Conservation (phyloP, 1,140 invertebrate genomes). For the Eulimnadia texana region DNA sequence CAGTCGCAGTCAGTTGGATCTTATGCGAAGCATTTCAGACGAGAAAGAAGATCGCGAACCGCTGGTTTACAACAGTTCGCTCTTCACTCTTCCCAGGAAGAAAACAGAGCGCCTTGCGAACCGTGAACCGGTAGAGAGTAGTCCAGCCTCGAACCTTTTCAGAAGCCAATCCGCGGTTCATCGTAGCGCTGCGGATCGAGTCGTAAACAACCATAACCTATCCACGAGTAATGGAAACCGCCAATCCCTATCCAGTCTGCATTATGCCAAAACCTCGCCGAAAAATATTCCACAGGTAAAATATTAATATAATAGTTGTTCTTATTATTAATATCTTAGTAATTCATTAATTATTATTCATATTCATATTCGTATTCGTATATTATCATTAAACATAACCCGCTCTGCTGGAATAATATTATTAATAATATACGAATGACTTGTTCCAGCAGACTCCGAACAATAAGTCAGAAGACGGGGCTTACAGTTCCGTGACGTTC, state of each 20-base stretch:
- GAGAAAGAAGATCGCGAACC: slow-evolving; percentile 21
- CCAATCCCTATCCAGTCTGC: neutral
- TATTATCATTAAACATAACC: too few species aligned
- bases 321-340: too few species aligned
- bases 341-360: too few species aligned
- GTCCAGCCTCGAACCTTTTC: neutral
- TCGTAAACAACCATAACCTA: neutral
- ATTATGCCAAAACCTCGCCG: neutral
- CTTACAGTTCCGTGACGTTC: slow-evolving; percentile 2
- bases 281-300: too few species aligned
- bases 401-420: too few species aligned
- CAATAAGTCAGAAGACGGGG: too few species aligned
- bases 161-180: slow-evolving; percentile 3
- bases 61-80: neutral
- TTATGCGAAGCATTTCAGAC: too few species aligned
- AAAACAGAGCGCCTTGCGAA: neutral
- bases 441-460: too few species aligned
- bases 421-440: too few species aligned
- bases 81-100: slow-evolving; percentile 16
- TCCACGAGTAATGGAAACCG: neutral
- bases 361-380: too few species aligned
- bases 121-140: neutral
- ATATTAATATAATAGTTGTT: too few species aligned
- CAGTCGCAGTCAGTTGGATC: slow-evolving; percentile 58
- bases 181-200: neutral